Evolutionary conservation across 2,113 vertebrate species (phyloP), one percentile per base, ranked within the genome.

Genomic region (Mastomys coucha): DNA sequence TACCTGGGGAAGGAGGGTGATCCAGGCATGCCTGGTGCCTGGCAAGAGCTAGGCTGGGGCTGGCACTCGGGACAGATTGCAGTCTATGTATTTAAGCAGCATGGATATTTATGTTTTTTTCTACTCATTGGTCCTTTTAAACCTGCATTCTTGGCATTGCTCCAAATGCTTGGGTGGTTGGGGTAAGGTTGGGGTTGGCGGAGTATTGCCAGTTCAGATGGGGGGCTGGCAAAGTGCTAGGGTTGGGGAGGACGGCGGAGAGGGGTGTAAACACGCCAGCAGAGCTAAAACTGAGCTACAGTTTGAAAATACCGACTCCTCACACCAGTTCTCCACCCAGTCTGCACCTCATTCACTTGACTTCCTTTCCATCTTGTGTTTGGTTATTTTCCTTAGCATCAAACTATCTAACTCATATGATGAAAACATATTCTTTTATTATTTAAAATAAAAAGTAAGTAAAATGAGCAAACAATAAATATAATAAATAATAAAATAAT

Each of bases 351-450:
- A 31, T 60, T 80, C 63, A 28, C 16, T 56, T 80, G 39, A 28
- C 45, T 51, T 88, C 63, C 16, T 70, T 42, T 14, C n/a, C 16
- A 63, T 51, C 2, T 22, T 13, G 16, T 31, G 70, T 67, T 75
- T 75, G n/a, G 49, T 7, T n/a, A 26, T 75, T 81, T 36, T 24
- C 26, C 6, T 19, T 72, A 53, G 24, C 56, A 72, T 93, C 72
- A 93, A 87, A 51, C 24, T 86, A 31, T 73, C 87, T 70, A 73
- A 92, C 39, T 86, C 60, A 73, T 24, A 33, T n/a, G 82, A 88
- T 13, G 88, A 75, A 89, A 92, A 93, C n/a, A 87, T 3, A 19
- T 36, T 12, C 77, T 45, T 87, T 82, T 60, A 73, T 78, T 96
- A 39, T 77, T 36, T 11, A 69, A 69, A 69, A 67, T 67, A 67